These are phyloP conservation scores for Takifugu rubripes DNA, from an alignment of 2,797 vertebrate species.

Conservation along the genomic window DNA sequence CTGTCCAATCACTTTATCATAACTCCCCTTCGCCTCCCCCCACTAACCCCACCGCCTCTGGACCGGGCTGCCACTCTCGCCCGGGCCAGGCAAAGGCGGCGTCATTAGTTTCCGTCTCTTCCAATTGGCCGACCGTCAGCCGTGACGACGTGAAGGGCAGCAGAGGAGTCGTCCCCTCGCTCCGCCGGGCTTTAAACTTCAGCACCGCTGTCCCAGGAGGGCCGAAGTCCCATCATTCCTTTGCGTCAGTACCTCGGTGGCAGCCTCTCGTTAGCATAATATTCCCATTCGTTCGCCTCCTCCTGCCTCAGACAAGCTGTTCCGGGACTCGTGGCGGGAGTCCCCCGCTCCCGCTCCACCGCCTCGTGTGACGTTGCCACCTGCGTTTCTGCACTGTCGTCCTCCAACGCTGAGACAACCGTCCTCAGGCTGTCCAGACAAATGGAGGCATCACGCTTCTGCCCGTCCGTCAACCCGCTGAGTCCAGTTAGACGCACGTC, in stretches of 20 bases:
- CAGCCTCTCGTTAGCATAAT: slow-evolving; percentile 68
- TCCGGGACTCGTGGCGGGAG: slow-evolving; percentile 49
- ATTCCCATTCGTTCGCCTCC: slow-evolving; percentile 68
- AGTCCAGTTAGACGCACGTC: no score
- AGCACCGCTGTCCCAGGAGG: slow-evolving; percentile 36
- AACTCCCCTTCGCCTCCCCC: slow-evolving; percentile 32
- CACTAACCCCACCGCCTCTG: slow-evolving; percentile 43
- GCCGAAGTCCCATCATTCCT: slow-evolving; percentile 61
- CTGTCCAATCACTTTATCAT: slow-evolving; percentile 43
- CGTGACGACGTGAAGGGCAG: no score
- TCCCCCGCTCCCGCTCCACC: slow-evolving; percentile 22
- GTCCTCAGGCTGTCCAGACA: no score
- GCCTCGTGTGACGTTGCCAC: slow-evolving; percentile 15
- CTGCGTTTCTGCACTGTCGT: slow-evolving; percentile 2
- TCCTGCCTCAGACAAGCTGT: slow-evolving; percentile 54
- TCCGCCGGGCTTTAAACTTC: slow-evolving; percentile 17
- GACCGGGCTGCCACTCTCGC: slow-evolving; percentile 23
- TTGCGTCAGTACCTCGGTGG: slow-evolving; percentile 54
- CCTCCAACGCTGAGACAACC: background rate
- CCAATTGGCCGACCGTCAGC: slow-evolving; percentile 31
- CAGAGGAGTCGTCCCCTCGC: slow-evolving; percentile 1
- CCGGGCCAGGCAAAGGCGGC: slow-evolving; percentile 27
- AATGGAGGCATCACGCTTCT: no score
- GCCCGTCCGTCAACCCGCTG: no score
- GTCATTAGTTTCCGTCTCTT: slow-evolving; percentile 36